phyloP scores from a whole-genome alignment of 2,113 vertebrate species.

The Phrynosoma platyrhinos region DNA sequence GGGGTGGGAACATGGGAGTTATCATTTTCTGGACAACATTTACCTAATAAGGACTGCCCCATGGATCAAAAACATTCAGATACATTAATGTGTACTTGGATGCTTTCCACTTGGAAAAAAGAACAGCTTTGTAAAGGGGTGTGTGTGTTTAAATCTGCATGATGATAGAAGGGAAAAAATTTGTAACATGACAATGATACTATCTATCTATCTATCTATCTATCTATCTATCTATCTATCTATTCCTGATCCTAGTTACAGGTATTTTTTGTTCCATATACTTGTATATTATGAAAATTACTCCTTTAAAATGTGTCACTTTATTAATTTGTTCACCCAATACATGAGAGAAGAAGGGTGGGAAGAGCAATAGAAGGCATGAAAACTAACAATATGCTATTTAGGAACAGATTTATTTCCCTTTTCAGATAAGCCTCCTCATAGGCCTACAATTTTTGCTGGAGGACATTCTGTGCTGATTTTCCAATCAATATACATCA shows the following conservation, averaged over 20 bases:
- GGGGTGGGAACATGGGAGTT: too few relatives aligned
- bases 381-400: not conserved
- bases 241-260: not conserved
- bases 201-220: too few relatives aligned
- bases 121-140: too few relatives aligned
- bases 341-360: not conserved
- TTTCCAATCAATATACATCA: constrained; percentile 2
- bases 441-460: not conserved
- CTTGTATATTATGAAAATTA: too few relatives aligned
- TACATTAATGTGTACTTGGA: not conserved
- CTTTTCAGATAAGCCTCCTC: constrained; percentile 3
- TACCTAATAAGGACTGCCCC: too few relatives aligned
- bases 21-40: too few relatives aligned
- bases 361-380: not conserved
- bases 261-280: not conserved
- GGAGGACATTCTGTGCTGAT: not conserved
- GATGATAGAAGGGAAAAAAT: too few relatives aligned
- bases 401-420: not conserved
- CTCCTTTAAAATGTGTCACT: not conserved
- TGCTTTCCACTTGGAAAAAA: too few relatives aligned
- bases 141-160: too few relatives aligned
- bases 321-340: not conserved
- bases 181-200: too few relatives aligned
- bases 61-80: too few relatives aligned
- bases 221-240: too few relatives aligned